Evolutionary conservation across 2,888 invertebrate species (phyloP), one percentile per base, ranked within the genome.

Genomic region (Hirtodrosophila confusa): DNA sequence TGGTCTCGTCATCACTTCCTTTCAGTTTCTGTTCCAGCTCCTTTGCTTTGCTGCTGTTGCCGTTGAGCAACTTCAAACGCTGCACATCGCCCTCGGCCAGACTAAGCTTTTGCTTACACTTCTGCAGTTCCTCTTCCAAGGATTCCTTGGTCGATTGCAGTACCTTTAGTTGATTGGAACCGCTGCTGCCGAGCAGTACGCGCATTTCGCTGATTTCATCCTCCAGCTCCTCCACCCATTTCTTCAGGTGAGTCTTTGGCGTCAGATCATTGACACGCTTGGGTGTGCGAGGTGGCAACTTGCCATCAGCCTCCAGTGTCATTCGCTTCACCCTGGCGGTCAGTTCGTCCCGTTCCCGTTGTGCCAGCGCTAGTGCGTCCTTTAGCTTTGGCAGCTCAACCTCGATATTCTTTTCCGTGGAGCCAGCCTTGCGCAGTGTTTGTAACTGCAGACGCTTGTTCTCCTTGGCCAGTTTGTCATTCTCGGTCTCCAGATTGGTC

Each of bases 141-240:
- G 92, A 93, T 66, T 93, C 93, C 77, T 94, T 95, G 74, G 95
- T 95, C 63, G 94, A 93, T 80, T 94, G 94, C 27, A 95, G 89
- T 60, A 93, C 90, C 93, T 94, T 76, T 80, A 92, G 78, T 92
- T 93, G 86, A 84, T 91, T 71, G 69, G 80, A 74, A 77, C 89
- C 84, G 90, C 89, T 78, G 69, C 92, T 86, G 79, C 92, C 79
- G 89, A 93, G 78, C 60, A 90, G 87, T 6, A 89, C 89, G 50
- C 92, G 85, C 89, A 91, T 88, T 60, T 91, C 90, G 29, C 95
- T 94, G 74, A 97, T 95, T 93, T 98, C 97, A 88, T 94, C 95
- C 91, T 97, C 97, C 77, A 97, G 92, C 73, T 98, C 97, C 62
- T 96, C 95, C 2, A 97, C 95, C 95, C 97, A 96, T 85, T 94